Evolutionary conservation across 2,888 invertebrate species (phyloP).

Genomic region (Sinohyriopsis cumingii): DNA sequence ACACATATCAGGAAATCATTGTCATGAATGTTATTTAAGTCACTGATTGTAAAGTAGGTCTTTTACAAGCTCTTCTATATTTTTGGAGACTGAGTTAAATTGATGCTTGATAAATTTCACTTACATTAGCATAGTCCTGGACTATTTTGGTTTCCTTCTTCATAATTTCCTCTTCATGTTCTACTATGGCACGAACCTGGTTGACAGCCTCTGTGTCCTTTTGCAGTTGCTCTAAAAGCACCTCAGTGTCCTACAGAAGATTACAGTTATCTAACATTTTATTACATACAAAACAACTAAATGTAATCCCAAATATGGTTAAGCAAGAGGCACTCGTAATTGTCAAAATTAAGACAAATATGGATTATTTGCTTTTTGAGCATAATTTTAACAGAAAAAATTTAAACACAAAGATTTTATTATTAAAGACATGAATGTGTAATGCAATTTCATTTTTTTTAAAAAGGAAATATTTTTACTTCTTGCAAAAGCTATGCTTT

Average conservation of each 20-base stretch:
- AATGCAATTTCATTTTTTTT: too few species aligned
- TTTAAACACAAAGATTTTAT: background rate
- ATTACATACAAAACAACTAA: background rate
- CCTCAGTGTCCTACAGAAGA: constrained; percentile 67
- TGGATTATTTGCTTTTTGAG: background rate
- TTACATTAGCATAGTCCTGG: constrained; percentile 70
- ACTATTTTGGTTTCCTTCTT: constrained; percentile 70
- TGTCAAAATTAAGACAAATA: too few species aligned
- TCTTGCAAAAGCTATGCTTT: too few species aligned
- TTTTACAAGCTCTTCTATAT: background rate
- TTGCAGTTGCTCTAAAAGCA: constrained; percentile 65
- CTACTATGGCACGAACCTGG: constrained; percentile 69
- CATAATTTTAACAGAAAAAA: background rate
- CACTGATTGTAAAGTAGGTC: background rate
- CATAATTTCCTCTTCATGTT: constrained; percentile 69
- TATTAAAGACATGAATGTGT: too few species aligned
- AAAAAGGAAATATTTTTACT: too few species aligned
- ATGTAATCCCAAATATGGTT: background rate
- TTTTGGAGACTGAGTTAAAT: background rate
- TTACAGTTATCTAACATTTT: background rate
- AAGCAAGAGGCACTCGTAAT: too few species aligned
- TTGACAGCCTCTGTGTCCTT: constrained; percentile 70
- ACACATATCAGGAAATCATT: background rate
- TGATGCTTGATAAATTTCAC: constrained; percentile 15
- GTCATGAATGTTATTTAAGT: constrained; percentile 1